Evolutionary conservation across 2,888 invertebrate genomes (phyloP).

Genomic region (Lasius fuliginosus): DNA sequence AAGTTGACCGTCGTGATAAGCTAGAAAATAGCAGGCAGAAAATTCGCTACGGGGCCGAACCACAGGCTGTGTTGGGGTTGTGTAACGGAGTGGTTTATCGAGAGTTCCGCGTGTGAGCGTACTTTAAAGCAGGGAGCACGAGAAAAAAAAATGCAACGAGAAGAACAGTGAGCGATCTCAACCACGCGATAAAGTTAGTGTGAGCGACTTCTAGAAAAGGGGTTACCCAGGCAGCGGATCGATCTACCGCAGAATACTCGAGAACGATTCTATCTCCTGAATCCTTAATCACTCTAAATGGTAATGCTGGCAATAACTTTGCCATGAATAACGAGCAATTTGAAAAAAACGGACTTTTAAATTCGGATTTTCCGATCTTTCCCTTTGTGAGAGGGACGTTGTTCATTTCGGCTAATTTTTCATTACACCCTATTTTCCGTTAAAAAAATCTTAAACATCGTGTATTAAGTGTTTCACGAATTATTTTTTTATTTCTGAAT

Average conservation of each 20-base stretch:
- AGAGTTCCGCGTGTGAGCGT: constrained; percentile 54
- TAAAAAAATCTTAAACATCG: not conserved
- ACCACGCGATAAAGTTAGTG: constrained; percentile 63
- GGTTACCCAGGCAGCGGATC: constrained; percentile 64
- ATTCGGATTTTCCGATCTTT: constrained; percentile 53
- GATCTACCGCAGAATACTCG: constrained; percentile 66
- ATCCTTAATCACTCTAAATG: constrained; percentile 74
- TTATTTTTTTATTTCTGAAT: constrained; percentile 1
- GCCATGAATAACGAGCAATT: constrained; percentile 67
- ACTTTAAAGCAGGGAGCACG: constrained; percentile 37
- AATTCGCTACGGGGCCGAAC: constrained; percentile 41
- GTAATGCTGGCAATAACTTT: constrained; percentile 72
- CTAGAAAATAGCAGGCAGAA: constrained; percentile 59
- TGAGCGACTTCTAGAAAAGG: constrained; percentile 59
- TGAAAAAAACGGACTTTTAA: constrained; percentile 67
- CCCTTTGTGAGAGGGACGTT: not conserved
- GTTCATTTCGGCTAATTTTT: constrained; percentile 40
- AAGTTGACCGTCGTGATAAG: constrained; percentile 65
- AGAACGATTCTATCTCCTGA: constrained; percentile 69
- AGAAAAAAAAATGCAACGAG: constrained; percentile 36
- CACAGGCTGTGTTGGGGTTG: constrained; percentile 28
- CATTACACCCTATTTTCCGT: constrained; percentile 6
- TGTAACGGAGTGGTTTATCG: constrained; percentile 56
- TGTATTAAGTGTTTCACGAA: not conserved
- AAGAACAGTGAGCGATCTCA: constrained; percentile 60